phyloP scores from a whole-genome alignment of 2,113 vertebrate species.

The Takifugu bimaculatus region DNA sequence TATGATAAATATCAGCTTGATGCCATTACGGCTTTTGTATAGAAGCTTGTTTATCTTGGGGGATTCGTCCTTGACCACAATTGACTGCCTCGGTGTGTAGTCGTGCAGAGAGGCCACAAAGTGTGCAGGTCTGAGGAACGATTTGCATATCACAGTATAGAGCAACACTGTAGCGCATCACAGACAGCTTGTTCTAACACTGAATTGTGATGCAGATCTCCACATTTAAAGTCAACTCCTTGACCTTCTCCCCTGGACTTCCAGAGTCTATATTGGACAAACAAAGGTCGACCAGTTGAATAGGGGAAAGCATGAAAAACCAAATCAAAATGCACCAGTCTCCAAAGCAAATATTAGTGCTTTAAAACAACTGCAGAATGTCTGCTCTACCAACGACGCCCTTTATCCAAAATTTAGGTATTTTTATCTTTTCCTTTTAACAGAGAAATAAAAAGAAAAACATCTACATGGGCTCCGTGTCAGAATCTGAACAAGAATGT shows the following conservation, averaged over 20 bases:
- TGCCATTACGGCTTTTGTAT: conserved; percentile 45
- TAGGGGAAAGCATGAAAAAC: too few relatives aligned
- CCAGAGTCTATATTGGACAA: conserved; percentile 16
- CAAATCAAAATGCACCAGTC: too few relatives aligned
- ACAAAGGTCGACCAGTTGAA: not conserved
- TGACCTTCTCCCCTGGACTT: conserved; percentile 22
- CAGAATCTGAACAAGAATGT: too few relatives aligned
- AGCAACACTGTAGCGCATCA: conserved; percentile 12
- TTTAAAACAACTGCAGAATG: not conserved
- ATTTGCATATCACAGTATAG: conserved; percentile 15
- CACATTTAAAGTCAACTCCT: conserved; percentile 36
- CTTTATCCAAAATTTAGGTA: too few relatives aligned
- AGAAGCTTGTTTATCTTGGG: conserved; percentile 45
- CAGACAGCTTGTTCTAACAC: conserved; percentile 36
- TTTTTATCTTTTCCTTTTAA: too few relatives aligned
- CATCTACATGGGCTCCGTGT: too few relatives aligned
- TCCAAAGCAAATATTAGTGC: not conserved
- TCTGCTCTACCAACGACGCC: too few relatives aligned
- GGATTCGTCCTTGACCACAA: conserved; percentile 49
- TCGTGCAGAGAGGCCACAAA: conserved; percentile 11
- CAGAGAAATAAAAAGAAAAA: too few relatives aligned
- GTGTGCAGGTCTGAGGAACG: conserved; percentile 21
- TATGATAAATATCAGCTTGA: conserved; percentile 58
- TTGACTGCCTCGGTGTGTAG: conserved; percentile 22
- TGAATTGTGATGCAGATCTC: conserved; percentile 29